These are phyloP conservation scores for Chaetops frenatus DNA, from an alignment of 2,113 vertebrate species.

Conservation along the genomic window DNA sequence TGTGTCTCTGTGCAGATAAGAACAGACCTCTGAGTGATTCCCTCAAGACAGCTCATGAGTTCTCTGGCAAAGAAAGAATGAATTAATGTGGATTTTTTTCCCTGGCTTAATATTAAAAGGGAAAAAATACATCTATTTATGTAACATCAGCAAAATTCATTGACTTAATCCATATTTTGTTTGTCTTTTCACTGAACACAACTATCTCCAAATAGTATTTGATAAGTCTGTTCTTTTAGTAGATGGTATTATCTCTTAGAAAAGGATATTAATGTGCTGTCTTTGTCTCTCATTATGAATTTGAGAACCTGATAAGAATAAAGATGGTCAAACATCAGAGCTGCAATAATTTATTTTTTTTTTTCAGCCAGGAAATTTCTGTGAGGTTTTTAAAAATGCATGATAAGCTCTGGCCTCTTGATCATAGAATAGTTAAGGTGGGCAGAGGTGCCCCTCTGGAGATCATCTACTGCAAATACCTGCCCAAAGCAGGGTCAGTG, in stretches of 20 bases:
- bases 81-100: neutral
- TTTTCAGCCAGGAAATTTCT: neutral
- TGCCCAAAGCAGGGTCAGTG: neutral
- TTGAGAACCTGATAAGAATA: neutral
- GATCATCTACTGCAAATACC: neutral
- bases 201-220: neutral
- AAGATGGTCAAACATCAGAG: neutral
- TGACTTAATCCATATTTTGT: neutral
- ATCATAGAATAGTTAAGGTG: neutral
- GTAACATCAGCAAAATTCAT: neutral
- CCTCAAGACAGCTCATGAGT: neutral
- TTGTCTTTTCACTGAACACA: neutral
- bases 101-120: neutral
- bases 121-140: neutral
- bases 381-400: neutral
- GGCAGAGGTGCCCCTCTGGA: neutral
- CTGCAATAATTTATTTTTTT: neutral
- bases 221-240: neutral
- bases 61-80: neutral
- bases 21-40: neutral
- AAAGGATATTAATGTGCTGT: neutral
- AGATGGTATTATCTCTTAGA: neutral
- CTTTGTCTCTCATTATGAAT: neutral
- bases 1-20: neutral
- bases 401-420: neutral